These are phyloP conservation scores for Drosophila micromelanica DNA, from an alignment of 1,140 invertebrate genomes.

Conservation along the genomic window DNA sequence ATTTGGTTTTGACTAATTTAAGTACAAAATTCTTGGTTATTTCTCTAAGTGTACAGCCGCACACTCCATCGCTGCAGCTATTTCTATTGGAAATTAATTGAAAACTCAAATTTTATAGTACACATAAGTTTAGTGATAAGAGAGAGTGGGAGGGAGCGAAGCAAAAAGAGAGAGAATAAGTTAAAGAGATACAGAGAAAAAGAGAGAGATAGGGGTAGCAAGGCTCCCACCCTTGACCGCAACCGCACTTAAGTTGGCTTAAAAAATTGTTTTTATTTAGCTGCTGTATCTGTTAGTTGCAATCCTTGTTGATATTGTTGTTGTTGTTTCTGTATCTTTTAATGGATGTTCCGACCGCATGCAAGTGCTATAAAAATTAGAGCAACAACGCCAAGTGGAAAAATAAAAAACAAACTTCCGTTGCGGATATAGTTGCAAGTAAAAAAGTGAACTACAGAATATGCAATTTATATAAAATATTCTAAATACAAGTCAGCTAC, in stretches of 20 bases:
- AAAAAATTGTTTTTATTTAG: conserved; percentile 59
- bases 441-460: conserved; percentile 5
- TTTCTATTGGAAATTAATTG: conserved; percentile 76
- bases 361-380: conserved; percentile 63
- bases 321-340: conserved; percentile 37
- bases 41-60: not conserved
- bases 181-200: not conserved
- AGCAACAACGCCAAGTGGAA: conserved; percentile 47
- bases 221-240: conserved; percentile 40
- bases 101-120: conserved; percentile 74
- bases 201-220: not conserved
- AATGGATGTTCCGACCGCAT: conserved; percentile 73
- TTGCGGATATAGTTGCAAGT: not conserved
- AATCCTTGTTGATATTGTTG: conserved; percentile 48
- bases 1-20: too few species aligned
- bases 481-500: too few species aligned
- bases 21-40: too few species aligned
- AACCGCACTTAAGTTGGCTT: conserved; percentile 69
- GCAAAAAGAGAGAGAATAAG: not conserved
- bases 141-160: not conserved
- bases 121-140: conserved; percentile 16
- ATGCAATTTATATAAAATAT: conserved; percentile 9
- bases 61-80: conserved; percentile 17
- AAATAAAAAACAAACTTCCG: conserved; percentile 9
- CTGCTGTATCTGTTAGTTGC: conserved; percentile 66